Evolutionary conservation across 2,888 invertebrate genomes (phyloP).

Genomic region (Noctua janthe): DNA sequence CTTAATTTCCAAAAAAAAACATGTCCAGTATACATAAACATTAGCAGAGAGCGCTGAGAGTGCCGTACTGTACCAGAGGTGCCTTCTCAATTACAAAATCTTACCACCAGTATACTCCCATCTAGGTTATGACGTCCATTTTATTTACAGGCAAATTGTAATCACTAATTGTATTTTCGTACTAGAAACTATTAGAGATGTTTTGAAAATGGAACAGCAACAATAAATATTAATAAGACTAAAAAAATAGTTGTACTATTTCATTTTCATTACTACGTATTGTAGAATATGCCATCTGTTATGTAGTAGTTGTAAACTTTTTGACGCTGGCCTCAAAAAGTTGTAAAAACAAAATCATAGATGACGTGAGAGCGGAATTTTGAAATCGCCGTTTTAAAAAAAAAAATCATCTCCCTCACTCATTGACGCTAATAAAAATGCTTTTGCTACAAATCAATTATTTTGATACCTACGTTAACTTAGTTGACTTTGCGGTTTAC

Average conservation of each 20-base stretch:
- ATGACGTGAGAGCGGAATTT: conserved; percentile 45
- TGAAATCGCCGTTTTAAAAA: neutral
- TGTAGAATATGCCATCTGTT: conserved; percentile 48
- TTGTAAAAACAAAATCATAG: conserved; percentile 32
- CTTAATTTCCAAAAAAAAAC: neutral
- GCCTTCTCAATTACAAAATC: no score
- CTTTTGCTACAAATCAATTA: neutral
- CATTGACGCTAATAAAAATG: neutral
- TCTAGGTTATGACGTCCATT: neutral
- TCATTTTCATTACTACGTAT: neutral
- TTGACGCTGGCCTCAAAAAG: neutral
- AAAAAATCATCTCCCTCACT: no score
- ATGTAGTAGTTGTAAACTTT: neutral
- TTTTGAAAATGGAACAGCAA: neutral
- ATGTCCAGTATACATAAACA: neutral
- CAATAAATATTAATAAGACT: neutral
- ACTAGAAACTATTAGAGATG: neutral
- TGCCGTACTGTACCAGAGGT: neutral
- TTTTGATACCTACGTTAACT: neutral
- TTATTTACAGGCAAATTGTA: neutral
- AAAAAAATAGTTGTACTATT: neutral
- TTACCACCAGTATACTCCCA: no score
- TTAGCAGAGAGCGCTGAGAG: neutral
- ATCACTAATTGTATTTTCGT: neutral
- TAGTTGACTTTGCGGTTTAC: conserved; percentile 34